Conservation (phyloP, 2,797 vertebrate genomes). For the Etheostoma nigrum region DNA sequence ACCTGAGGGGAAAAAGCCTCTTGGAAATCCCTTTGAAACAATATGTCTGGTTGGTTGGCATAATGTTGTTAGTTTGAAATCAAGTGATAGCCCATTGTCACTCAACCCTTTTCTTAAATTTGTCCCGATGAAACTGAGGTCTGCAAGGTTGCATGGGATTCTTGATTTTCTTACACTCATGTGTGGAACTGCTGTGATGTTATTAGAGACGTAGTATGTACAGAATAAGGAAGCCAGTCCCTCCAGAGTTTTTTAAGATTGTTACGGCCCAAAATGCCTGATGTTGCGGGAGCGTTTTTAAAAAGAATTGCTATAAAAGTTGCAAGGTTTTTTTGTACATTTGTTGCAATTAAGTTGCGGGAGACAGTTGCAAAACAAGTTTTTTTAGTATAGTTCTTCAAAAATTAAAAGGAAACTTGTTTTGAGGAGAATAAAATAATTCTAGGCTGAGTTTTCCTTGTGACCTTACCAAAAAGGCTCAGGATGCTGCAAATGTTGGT, state of each 20-base stretch:
- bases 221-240: neutral
- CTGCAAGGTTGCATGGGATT: slow-evolving; percentile 5
- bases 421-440: too few species aligned
- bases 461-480: too few species aligned
- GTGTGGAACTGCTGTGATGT: neutral
- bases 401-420: too few species aligned
- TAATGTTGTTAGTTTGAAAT: slow-evolving; percentile 19
- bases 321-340: too few species aligned
- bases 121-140: neutral
- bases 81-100: neutral
- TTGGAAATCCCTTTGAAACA: slow-evolving; percentile 19
- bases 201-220: neutral
- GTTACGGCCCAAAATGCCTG: slow-evolving; percentile 25
- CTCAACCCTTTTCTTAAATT: neutral
- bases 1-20: slow-evolving; percentile 19
- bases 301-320: too few species aligned
- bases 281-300: slow-evolving; percentile 19
- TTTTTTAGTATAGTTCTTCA: too few species aligned
- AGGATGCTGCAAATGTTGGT: too few species aligned
- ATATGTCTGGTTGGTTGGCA: slow-evolving; percentile 25
- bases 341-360: too few species aligned
- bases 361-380: too few species aligned
- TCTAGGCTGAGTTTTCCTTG: too few species aligned
- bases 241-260: too few species aligned
- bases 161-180: neutral